Evolutionary conservation across 1,140 invertebrate species (phyloP), one percentile per base, ranked within the genome.

Genomic region (Phortica variegata): DNA sequence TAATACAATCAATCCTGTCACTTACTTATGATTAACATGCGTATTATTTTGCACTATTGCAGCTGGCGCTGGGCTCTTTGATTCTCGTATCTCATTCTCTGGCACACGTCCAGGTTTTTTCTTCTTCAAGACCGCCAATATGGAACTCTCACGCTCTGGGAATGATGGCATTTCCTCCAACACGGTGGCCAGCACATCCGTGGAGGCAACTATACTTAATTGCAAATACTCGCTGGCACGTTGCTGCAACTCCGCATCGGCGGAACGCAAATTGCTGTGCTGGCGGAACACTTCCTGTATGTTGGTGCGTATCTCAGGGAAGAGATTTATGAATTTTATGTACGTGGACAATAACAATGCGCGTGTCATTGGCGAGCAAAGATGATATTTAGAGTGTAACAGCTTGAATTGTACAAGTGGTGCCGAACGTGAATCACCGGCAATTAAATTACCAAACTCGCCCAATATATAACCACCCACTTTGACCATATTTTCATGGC

Each of bases 401-500:
- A 98, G 80, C 77, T 97, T 91, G 79, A 98, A 98, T 79, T 98
- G 95, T 52, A 98, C 93, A 57, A 88, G 80, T 29, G 96, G 95
- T 47, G 95, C 95, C 31, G 96, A 99, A 42, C 97, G 83, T 46
- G 93, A 90, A 80, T 99, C 97, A 9, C 97, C 97, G 59, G 97
- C 97, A 75, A 99, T 99, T 17, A 99, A 83, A 81, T 99, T 99
- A 20, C 97, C 97, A 82, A 99, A 99, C 80, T 99, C 97, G 45
- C 97, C 97, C 33, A 99, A 82, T 63, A 99, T 98, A 65, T 99
- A 99, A 19, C 96, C 97, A 43, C 97, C 97, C 36, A 99, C 97
- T 86, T 99, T 99, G 0, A 99, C 97, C 97, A 99, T 99, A 77
- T 99, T 99, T 81, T 99, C 97, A 79, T 99, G 97, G 76, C 97